Percentiles rank a stretch among this genome's conserved stretches.
Evolutionary conservation across 2,113 vertebrate species (phyloP).

Genomic region (Platanista minor): DNA sequence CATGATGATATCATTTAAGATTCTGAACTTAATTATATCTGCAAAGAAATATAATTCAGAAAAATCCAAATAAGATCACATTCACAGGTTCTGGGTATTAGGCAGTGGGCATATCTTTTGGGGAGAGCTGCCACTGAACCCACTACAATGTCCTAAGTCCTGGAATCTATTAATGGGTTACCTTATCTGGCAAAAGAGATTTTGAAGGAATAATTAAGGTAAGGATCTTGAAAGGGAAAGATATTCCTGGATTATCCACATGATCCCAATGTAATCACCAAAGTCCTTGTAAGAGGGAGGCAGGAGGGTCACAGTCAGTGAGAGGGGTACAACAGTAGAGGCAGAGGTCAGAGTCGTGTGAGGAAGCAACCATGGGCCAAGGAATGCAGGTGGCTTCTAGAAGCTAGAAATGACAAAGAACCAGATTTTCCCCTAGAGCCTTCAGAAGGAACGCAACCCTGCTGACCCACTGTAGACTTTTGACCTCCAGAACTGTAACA

Average conservation of each 20-base stretch:
- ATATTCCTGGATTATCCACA: not conserved
- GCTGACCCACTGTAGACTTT: not conserved
- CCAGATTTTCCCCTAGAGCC: not conserved
- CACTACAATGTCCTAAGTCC: not conserved
- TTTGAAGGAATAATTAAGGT: not conserved
- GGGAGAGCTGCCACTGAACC: not conserved
- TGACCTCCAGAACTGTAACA: not conserved
- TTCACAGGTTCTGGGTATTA: not conserved
- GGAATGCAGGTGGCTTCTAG: not conserved
- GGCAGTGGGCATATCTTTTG: not conserved
- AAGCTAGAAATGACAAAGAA: not conserved
- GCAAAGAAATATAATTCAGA: not conserved
- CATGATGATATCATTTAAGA: not conserved
- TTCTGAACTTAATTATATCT: not conserved
- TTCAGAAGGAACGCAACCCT: not conserved
- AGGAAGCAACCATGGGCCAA: not conserved
- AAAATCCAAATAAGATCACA: not conserved
- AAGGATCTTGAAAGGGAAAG: not conserved
- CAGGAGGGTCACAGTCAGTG: not conserved
- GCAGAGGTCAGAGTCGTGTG: not conserved
- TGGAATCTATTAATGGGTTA: not conserved
- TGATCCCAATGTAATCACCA: not conserved
- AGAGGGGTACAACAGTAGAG: not conserved
- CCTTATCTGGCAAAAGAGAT: not conserved
- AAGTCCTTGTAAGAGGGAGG: not conserved